Evolutionary conservation across 2,113 vertebrate genomes (phyloP), one percentile per base, ranked within the genome.

Genomic region (Acanthochromis polyacanthus): DNA sequence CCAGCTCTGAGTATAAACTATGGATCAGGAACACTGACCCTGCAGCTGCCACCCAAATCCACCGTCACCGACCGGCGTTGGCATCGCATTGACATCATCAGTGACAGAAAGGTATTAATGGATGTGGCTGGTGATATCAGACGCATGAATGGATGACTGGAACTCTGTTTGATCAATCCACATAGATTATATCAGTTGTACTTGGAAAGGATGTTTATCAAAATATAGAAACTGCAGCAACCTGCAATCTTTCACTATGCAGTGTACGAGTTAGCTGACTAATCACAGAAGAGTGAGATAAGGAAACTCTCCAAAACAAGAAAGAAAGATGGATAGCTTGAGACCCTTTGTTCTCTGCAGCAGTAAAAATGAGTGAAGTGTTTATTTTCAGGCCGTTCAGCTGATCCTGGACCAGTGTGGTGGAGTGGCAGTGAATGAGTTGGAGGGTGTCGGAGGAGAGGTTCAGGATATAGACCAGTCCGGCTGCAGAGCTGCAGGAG

Each of bases 31-130:
- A 92, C 95, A 0, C 88, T 97, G 71, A 95, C 93, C 22, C 91
- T 98, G 75, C 95, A 95, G 88, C 91, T 98, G 12, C 91, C 93
- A 0, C 67, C 51, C 0, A 88, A 84, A 65, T 82, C 94, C 83
- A 90, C 93, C 19, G 89, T 95, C 70, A 95, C 93, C 15, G 95
- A 97, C 92, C 95, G 91, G 0, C 95, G 87, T 67, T 98, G 97
- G 97, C 97, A 98, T 85, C 96, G 93, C 10, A 92, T 98, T 10
- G 94, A 96, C 81, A 91, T 98, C 84, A 82, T 91, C 86, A 95
- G 86, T 40, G 93, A 97, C 7, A 96, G 96, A 78, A 96, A 98
- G 96, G 97, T 96, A 84, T 8, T 8, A 22, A 22, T 1, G 46
- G 50, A 30, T 4, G 9, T 48, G 36, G 23, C 0, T 43, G 19